These are phyloP conservation scores for Phyto melanocephala DNA, from an alignment of 2,888 invertebrate genomes.

Conservation along the genomic window DNA sequence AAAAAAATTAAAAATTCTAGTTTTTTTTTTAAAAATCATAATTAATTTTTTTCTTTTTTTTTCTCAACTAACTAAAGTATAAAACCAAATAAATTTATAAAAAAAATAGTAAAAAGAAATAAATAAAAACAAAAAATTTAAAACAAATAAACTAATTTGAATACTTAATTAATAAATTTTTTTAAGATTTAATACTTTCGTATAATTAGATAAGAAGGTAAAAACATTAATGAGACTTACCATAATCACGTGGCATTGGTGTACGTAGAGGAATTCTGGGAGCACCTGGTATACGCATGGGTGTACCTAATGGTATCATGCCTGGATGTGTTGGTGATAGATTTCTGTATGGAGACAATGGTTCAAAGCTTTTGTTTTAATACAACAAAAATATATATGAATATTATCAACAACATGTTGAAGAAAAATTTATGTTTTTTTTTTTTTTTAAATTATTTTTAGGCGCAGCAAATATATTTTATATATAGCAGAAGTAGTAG, in stretches of 20 bases:
- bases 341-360: constrained; percentile 78
- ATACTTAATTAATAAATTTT: neutral
- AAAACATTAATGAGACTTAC: constrained; percentile 82
- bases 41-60: constrained; percentile 5
- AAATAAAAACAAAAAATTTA: neutral
- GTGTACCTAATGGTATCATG: constrained; percentile 85
- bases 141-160: constrained; percentile 24
- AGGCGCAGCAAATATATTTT: constrained; percentile 47
- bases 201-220: neutral
- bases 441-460: constrained; percentile 31
- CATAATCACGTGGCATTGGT: constrained; percentile 91
- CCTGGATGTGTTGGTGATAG: constrained; percentile 86
- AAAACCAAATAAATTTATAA: constrained; percentile 27
- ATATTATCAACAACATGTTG: constrained; percentile 36
- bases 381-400: neutral
- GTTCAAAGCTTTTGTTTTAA: constrained; percentile 74
- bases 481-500: constrained; percentile 36
- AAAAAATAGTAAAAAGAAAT: neutral
- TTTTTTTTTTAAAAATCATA: constrained; percentile 2
- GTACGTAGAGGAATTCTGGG: constrained; percentile 79
- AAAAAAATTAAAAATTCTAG: constrained; percentile 49
- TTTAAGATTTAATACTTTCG: too few relatives aligned
- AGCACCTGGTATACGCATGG: constrained; percentile 81
- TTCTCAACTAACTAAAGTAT: constrained; percentile 17
- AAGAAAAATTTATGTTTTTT: neutral